phyloP scores from a whole-genome alignment of 2,888 invertebrate genomes.

The Metopia argyrocephala region DNA sequence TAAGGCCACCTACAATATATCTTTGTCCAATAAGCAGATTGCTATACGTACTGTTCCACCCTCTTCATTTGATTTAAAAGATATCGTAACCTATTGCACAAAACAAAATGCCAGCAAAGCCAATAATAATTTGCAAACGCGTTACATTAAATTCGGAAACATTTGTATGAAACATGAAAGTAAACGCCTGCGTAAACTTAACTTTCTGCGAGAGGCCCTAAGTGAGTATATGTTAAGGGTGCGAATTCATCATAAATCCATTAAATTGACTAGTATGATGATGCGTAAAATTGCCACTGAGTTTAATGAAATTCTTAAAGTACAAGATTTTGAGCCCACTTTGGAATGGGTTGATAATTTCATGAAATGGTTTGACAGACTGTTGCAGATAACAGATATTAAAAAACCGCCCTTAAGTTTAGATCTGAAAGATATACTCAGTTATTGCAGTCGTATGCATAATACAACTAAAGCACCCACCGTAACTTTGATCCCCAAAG shows the following conservation, averaged over 20 bases:
- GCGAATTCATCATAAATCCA: constrained; percentile 71
- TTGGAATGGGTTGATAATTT: constrained; percentile 71
- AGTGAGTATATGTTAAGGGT: constrained; percentile 74
- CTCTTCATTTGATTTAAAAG: constrained; percentile 70
- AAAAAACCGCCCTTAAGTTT: constrained; percentile 69
- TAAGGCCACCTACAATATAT: constrained; percentile 72
- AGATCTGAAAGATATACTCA: constrained; percentile 73
- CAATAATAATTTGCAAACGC: constrained; percentile 1
- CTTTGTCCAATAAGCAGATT: constrained; percentile 73
- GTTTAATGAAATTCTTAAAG: constrained; percentile 72
- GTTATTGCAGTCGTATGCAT: constrained; percentile 73
- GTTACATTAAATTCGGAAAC: constrained; percentile 62
- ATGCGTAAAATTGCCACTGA: constrained; percentile 70
- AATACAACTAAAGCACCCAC: constrained; percentile 65
- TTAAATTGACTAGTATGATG: constrained; percentile 67
- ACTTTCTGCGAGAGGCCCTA: constrained; percentile 73
- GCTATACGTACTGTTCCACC: constrained; percentile 70
- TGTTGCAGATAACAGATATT: constrained; percentile 42
- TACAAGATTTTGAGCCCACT: constrained; percentile 73
- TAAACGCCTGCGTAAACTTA: constrained; percentile 72
- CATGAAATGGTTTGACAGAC: constrained; percentile 67
- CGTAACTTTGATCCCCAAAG: constrained; percentile 69
- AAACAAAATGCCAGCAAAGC: constrained; percentile 34
- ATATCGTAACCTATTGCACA: constrained; percentile 73
- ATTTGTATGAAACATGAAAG: constrained; percentile 69